Evolutionary conservation across 2,113 vertebrate genomes (phyloP).

Genomic region (Bos javanicus): DNA sequence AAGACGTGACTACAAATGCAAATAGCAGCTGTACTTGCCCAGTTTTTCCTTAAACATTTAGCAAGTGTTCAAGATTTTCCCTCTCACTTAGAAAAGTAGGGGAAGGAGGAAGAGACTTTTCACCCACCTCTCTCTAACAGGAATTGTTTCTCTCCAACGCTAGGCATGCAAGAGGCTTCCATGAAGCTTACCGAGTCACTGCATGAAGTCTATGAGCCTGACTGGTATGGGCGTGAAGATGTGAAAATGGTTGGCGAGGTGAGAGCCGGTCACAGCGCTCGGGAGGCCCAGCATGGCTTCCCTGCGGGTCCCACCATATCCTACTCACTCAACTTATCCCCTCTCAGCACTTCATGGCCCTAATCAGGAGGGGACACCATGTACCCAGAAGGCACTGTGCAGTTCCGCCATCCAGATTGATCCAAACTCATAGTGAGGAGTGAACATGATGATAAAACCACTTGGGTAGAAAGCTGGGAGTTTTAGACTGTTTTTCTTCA

Average conservation of each 20-base stretch:
- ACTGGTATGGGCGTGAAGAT: constrained; percentile 97
- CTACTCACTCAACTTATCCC: no score
- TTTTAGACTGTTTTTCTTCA: neutral
- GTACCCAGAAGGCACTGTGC: neutral
- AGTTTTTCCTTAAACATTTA: neutral
- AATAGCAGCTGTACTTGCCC: neutral
- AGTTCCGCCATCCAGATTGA: neutral
- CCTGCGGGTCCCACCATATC: rapidly evolving
- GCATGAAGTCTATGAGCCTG: constrained; percentile 97
- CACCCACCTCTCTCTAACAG: neutral
- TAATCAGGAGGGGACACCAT: neutral
- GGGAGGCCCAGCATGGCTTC: neutral
- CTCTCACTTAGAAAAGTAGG: neutral
- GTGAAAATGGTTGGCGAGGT: constrained; percentile 96
- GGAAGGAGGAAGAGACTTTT: neutral
- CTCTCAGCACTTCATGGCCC: neutral
- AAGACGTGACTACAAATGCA: neutral
- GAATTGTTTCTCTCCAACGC: constrained; percentile 6
- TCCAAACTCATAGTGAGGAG: neutral
- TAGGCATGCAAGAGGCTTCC: constrained; percentile 98
- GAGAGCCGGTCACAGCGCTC: constrained; percentile 7
- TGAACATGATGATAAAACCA: neutral
- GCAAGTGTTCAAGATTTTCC: neutral
- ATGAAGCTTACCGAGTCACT: constrained; percentile 97
- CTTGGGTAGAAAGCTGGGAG: neutral